phyloP scores from a whole-genome alignment of 2,888 invertebrate genomes.

The Hyles lineata region DNA sequence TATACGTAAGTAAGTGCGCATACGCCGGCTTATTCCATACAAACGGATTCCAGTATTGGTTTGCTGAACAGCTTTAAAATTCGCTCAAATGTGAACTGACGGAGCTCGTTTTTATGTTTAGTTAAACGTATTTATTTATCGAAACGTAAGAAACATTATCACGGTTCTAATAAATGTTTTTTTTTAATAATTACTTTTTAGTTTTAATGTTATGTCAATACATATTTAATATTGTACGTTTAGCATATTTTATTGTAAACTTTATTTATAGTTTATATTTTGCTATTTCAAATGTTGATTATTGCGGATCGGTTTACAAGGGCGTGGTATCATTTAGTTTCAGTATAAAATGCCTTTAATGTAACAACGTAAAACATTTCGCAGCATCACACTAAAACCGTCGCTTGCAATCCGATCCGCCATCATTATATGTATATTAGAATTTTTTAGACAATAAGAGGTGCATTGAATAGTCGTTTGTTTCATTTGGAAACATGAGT shows the following conservation, averaged over 20 bases:
- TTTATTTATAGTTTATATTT: slow-evolving; percentile 69
- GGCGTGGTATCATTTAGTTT: slow-evolving; percentile 23
- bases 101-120: slow-evolving; percentile 52
- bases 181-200: slow-evolving; percentile 58
- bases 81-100: slow-evolving; percentile 67
- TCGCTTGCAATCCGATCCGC: slow-evolving; percentile 57
- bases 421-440: slow-evolving; percentile 78
- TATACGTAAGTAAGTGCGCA: too few species aligned
- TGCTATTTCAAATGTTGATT: slow-evolving; percentile 66
- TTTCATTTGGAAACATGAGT: slow-evolving; percentile 59
- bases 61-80: slow-evolving; percentile 64
- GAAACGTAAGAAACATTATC: slow-evolving; percentile 45
- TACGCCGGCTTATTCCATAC: slow-evolving; percentile 23
- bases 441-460: slow-evolving; percentile 69
- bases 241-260: slow-evolving; percentile 74
- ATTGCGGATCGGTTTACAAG: slow-evolving; percentile 53
- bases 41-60: slow-evolving; percentile 38
- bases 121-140: slow-evolving; percentile 68
- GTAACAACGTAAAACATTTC: slow-evolving; percentile 27
- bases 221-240: slow-evolving; percentile 76
- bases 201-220: slow-evolving; percentile 65
- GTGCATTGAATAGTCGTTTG: slow-evolving; percentile 68
- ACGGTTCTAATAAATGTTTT: slow-evolving; percentile 64
- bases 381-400: slow-evolving; percentile 44
- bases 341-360: neutral